Conservation (phyloP, 2,113 vertebrate species). For the Ptilonorhynchus violaceus region DNA sequence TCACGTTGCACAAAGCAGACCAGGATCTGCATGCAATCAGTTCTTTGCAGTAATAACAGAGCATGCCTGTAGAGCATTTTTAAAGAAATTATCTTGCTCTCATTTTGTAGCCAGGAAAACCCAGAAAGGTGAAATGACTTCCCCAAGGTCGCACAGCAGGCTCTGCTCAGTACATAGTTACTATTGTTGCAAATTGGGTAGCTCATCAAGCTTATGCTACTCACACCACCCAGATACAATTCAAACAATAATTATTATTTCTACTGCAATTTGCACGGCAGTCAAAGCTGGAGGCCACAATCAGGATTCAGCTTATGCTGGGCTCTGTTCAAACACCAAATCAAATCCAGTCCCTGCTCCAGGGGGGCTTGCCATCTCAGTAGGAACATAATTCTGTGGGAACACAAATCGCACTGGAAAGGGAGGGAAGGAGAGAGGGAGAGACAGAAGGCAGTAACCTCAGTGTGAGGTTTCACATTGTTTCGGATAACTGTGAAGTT, state of each 20-base stretch:
- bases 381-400: not conserved
- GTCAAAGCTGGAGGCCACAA: conserved; percentile 20
- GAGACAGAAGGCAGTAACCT: not conserved
- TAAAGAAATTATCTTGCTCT: not conserved
- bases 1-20: not conserved
- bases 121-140: conserved; percentile 28
- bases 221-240: conserved; percentile 33
- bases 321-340: not conserved
- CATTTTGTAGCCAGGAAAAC: not conserved
- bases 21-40: not conserved
- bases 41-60: not conserved
- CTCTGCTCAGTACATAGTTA: not conserved
- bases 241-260: conserved; percentile 41
- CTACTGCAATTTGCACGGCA: not conserved
- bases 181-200: not conserved
- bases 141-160: conserved; percentile 27
- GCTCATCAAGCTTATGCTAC: conserved; percentile 25
- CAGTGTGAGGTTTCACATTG: not conserved
- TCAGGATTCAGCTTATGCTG: not conserved
- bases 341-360: not conserved
- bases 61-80: not conserved
- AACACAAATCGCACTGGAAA: not conserved
- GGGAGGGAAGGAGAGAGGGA: not conserved
- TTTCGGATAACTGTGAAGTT: not conserved
- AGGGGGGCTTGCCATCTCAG: not conserved